Percentiles rank a stretch among this genome's conserved stretches.
These are phyloP conservation scores for Prolemur simus DNA, from an alignment of 2,113 vertebrate species.

Conservation along the genomic window DNA sequence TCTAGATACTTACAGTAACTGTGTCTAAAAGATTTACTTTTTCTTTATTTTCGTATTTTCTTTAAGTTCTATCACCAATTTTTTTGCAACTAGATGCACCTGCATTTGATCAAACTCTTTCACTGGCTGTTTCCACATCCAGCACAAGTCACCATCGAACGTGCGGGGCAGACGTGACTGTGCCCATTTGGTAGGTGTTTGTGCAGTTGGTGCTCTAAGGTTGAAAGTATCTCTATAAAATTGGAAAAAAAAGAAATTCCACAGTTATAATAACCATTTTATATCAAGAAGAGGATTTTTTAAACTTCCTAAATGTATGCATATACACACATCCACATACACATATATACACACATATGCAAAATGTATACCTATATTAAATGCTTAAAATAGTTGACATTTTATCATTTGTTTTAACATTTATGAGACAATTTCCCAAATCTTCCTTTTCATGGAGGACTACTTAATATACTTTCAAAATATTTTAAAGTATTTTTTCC, in stretches of 20 bases:
- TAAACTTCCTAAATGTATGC: not conserved
- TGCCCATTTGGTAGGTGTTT: not conserved
- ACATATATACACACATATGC: too few species aligned
- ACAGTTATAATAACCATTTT: not conserved
- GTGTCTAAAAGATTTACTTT: not conserved
- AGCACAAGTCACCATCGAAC: not conserved
- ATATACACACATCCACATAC: too few species aligned
- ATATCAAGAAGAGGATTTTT: not conserved
- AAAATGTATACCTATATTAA: not conserved
- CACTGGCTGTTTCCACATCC: not conserved
- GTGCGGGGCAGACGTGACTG: not conserved
- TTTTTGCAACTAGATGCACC: not conserved
- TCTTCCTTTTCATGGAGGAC: not conserved
- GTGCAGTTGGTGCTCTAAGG: not conserved
- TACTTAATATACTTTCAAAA: constrained; percentile 70
- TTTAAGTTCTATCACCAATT: not conserved
- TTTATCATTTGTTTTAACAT: not conserved
- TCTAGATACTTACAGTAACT: not conserved
- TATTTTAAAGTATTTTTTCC: constrained; percentile 77
- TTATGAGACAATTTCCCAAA: not conserved
- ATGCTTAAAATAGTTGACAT: not conserved
- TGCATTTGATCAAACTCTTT: not conserved
- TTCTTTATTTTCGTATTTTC: not conserved
- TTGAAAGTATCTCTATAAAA: not conserved
- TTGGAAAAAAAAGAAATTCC: not conserved